Evolutionary conservation across 2,797 vertebrate species (phyloP), one percentile per base, ranked within the genome.

Genomic region (Urocyon cinereoargenteus): DNA sequence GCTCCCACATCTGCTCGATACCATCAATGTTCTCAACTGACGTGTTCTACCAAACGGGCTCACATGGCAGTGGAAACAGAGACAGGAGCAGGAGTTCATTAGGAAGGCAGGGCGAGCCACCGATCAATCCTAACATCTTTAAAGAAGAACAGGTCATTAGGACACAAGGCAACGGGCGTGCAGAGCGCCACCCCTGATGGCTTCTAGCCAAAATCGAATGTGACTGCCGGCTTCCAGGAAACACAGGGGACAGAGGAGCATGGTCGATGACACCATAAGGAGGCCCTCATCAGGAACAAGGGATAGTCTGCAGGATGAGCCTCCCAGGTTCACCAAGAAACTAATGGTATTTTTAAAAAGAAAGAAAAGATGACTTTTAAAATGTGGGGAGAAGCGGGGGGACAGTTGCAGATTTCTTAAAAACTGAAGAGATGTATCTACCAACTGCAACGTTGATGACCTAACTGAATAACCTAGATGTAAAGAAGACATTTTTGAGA

Each of bases 31-130:
- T 96, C 85, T 96, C 94, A 40, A 96, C 96, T 91, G 95, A 83
- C 85, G 91, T 95, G 93, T 96, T 97, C 96, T 92, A 78, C 95
- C 92, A 96, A 97, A 88, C 92, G 95, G 95, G 92, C 91, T 98
- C 79, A 84, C 62, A 86, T 1, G 89, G 93, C 92, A 83, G 34
- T 22, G 26, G 92, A 96, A 97, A 90, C 31, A 82, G 89, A 97
- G 81, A 95, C 18, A 49, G 36, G 64, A 94, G 93, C 16, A 24
- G 79, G 86, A 97, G 97, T 95, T 96, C 83, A 97, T 97, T 94
- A 97, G 92, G 90, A 70, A 87, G 62, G 78, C 72, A 61, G 93
- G 78, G 51, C 40, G 51, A 97, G 79, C 87, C 94, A 11, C 87
- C 26, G 82, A 96, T 98, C 96, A 45, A 96, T 97, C 75, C 83